Evolutionary conservation across 37 sponge, comb jelly and placozoan genomes (phyloP).

Genomic region (Hormiphora californensis): DNA sequence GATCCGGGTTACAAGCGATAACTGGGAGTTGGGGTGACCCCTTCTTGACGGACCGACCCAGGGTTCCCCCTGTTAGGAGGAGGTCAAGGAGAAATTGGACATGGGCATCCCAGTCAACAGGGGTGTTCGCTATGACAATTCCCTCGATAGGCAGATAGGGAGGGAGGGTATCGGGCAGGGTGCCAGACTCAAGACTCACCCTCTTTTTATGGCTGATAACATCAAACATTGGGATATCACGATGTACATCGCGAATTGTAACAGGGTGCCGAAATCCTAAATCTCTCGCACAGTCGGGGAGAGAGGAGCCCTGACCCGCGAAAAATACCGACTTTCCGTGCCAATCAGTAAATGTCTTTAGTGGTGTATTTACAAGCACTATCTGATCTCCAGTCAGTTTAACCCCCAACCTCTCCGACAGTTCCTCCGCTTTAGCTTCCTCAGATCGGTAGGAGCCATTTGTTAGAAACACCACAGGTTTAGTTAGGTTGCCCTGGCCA

Average conservation of each 20-base stretch:
- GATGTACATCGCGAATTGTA: neutral
- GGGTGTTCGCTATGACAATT: constrained; percentile 23
- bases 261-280: constrained; percentile 11
- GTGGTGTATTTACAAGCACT: constrained; percentile 6
- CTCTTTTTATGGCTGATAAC: neutral
- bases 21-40: neutral
- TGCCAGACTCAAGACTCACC: neutral
- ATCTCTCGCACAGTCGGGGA: neutral
- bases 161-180: neutral
- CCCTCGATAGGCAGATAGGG: constrained; percentile 7
- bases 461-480: constrained; percentile 27
- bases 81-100: constrained; percentile 32
- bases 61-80: neutral
- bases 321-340: constrained; percentile 8
- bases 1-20: constrained; percentile 45
- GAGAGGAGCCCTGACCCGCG: neutral
- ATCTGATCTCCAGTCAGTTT: constrained; percentile 3
- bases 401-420: neutral
- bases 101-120: constrained; percentile 42
- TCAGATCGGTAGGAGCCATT: constrained; percentile 30
- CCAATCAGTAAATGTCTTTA: constrained; percentile 6
- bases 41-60: neutral
- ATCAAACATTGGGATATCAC: constrained; percentile 52
- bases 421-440: constrained; percentile 11
- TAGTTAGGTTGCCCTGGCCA: neutral